Percentiles rank a stretch among this genome's conserved stretches.
These are phyloP conservation scores for Pogonocichla stellata DNA, from an alignment of 2,113 vertebrate genomes.

Conservation along the genomic window DNA sequence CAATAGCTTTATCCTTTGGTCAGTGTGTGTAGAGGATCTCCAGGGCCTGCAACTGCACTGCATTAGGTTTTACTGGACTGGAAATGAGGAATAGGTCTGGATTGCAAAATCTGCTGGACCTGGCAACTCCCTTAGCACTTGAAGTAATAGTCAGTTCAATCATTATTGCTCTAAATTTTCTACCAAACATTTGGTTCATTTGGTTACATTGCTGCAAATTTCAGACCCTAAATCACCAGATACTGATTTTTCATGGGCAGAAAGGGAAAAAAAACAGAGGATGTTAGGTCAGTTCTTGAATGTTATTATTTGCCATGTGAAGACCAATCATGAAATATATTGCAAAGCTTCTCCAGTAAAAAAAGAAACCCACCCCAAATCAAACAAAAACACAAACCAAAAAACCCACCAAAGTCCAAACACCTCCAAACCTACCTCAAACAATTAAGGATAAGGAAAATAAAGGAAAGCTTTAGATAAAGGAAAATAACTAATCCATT, in stretches of 20 bases:
- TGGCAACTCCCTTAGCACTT: background rate
- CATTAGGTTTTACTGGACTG: background rate
- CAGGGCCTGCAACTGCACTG: rapidly evolving
- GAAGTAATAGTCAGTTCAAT: background rate
- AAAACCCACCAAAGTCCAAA: background rate
- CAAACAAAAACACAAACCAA: background rate
- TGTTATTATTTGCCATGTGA: background rate
- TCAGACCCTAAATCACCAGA: background rate
- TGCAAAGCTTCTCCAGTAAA: background rate
- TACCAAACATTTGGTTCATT: background rate
- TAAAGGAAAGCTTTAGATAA: background rate
- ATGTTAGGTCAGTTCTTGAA: background rate
- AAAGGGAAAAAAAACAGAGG: background rate
- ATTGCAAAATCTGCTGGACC: background rate
- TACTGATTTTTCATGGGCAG: background rate
- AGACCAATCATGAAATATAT: background rate
- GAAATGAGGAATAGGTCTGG: background rate
- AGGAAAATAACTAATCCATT: background rate
- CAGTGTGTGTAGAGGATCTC: background rate
- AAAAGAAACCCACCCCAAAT: background rate
- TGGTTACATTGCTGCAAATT: no score
- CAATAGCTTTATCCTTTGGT: background rate
- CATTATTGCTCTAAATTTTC: background rate
- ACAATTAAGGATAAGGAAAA: background rate
- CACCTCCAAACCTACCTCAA: background rate